Base-by-base conservation (phyloP, 1,140 invertebrate genomes). In the Ceratosolen solmsi region DNA sequence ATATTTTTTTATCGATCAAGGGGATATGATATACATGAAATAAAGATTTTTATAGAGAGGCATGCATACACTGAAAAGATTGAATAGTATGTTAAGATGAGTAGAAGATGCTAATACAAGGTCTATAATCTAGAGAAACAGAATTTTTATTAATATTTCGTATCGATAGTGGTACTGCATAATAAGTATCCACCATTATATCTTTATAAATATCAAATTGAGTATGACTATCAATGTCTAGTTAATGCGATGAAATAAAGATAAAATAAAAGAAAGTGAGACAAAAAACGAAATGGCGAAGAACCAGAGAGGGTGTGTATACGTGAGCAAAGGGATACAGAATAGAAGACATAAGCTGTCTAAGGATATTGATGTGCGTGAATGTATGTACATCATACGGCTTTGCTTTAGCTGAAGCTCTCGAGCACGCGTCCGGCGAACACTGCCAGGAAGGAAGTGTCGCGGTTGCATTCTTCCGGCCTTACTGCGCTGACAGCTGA, bases 391-490 rank as follows among this genome's bases (percentile, higher is more conserved):
- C 54, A 58, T 49, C 65, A 79, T 41, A 71, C 65, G 79, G 72
- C 33, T 73, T 63, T 80, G 41, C 70, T 33, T 22, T 58, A 27
- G 30, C 17, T 2, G 41, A 75, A 75, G 33, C 63, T 68, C 63
- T 30, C 41, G 58, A 46, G 33, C 63, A 58, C 60, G 73, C 73
- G 80, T 82, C 80, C 80, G 79, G 79, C 72, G 79, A n/a, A 22
- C 54, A 54, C 25, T 36, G 46, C 25, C 46, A 90, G 91, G 90
- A 91, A 91, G 91, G 91, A 92, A 91, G 90, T 90, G 87, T 90
- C 90, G 90, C 84, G 91, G 91, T 91, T 88, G 87, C 87, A 36
- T 20, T 91, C 91, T 91, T 91, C 90, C 90, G 89, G 90, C 85
- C 89, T 68, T 27, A 68, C 56, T 71, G 4, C 30, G 17, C 51